Percentiles rank a stretch among this genome's conserved stretches.
Evolutionary conservation across 2,888 invertebrate species (phyloP).

Genomic region (Aspidapion aeneum): DNA sequence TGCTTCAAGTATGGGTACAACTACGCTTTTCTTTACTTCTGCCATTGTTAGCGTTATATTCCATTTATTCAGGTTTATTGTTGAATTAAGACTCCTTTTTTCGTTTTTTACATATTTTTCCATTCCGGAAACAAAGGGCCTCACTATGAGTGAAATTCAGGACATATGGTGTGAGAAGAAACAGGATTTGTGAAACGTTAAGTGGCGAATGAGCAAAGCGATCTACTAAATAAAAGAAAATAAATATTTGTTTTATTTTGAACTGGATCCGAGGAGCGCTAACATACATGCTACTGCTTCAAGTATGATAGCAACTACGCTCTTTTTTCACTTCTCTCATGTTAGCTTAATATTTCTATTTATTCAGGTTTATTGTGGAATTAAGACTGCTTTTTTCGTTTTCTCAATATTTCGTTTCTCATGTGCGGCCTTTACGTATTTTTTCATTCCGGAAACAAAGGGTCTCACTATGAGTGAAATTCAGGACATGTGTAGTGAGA

Average conservation of each 20-base stretch:
- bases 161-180: constrained; percentile 11
- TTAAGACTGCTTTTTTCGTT: constrained; percentile 31
- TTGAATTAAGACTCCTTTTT: constrained; percentile 31
- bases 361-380: constrained; percentile 25
- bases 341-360: constrained; percentile 32
- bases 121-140: constrained; percentile 36
- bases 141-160: constrained; percentile 31
- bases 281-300: constrained; percentile 60
- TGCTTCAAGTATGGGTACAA: constrained; percentile 52
- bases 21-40: too few relatives aligned
- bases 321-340: constrained; percentile 26
- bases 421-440: constrained; percentile 27
- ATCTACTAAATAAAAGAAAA: too few relatives aligned
- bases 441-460: constrained; percentile 34
- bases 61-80: constrained; percentile 26
- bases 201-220: background rate
- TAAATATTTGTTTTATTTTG: constrained; percentile 67
- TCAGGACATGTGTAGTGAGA: constrained; percentile 21
- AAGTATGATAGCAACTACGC: constrained; percentile 47
- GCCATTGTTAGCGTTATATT: too few relatives aligned
- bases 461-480: constrained; percentile 33
- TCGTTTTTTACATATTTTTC: constrained; percentile 29
- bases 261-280: constrained; percentile 69
- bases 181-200: background rate
- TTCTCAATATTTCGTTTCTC: constrained; percentile 26